A percentile compares a stretch with the other conserved stretches of the same genome.
Conservation (phyloP, 2,888 invertebrate species). For the Rhagophthalmus giganteus region DNA sequence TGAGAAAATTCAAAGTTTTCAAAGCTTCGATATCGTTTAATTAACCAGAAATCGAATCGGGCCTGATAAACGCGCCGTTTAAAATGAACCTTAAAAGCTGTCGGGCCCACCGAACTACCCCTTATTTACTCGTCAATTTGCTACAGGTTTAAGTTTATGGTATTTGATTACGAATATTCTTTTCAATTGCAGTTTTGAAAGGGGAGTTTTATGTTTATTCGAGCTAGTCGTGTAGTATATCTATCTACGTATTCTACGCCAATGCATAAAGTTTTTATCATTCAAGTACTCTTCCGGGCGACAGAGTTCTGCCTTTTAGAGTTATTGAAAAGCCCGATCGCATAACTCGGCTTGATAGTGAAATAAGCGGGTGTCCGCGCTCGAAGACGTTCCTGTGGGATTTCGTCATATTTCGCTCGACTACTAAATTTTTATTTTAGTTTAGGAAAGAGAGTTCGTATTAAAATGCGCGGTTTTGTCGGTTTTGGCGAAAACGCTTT, state of each 20-base stretch:
- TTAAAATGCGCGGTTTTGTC: no score
- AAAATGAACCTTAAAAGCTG: no score
- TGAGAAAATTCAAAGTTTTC: no score
- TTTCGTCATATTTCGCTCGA: constrained; percentile 28
- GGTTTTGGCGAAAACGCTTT: not conserved
- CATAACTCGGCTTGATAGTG: constrained; percentile 52
- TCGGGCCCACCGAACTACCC: no score
- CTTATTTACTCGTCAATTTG: no score
- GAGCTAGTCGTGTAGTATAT: constrained; percentile 8
- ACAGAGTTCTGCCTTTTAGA: constrained; percentile 51
- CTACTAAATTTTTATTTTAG: constrained; percentile 29
- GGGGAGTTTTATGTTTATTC: constrained; percentile 16
- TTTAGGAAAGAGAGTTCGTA: constrained; percentile 10
- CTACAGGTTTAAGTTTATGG: no score
- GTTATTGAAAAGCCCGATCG: constrained; percentile 55
- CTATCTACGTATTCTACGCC: constrained; percentile 19
- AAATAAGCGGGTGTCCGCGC: constrained; percentile 41
- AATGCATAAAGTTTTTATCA: constrained; percentile 32
- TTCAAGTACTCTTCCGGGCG: constrained; percentile 40
- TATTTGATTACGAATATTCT: not conserved
- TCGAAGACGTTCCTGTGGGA: constrained; percentile 26
- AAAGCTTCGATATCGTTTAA: no score
- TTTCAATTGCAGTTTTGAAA: constrained; percentile 2
- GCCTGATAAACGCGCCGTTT: no score
- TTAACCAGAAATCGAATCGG: no score